phyloP scores from a whole-genome alignment of 53 echinoderm and acorn worm genomes.

The Henricia sp. region DNA sequence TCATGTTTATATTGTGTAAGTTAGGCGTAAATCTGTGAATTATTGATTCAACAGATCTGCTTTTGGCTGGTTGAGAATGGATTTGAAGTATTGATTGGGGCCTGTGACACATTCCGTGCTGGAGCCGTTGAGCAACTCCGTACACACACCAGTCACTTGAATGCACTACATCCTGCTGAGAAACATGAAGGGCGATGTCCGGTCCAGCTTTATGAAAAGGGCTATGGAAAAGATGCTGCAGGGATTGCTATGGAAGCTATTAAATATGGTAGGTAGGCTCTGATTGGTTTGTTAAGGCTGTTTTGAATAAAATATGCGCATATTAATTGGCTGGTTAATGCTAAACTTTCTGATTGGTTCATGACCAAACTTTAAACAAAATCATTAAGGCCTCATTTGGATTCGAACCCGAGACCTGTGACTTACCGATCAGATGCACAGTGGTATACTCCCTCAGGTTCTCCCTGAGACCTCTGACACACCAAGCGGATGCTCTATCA shows the following conservation, averaged over 20 bases:
- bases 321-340: not conserved
- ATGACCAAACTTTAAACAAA: not conserved
- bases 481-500: too few species aligned
- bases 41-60: constrained; percentile 96
- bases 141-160: constrained; percentile 92
- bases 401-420: too few species aligned
- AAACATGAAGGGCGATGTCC: constrained; percentile 69
- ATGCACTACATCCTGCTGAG: constrained; percentile 90
- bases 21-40: too few species aligned
- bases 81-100: constrained; percentile 92
- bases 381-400: too few species aligned
- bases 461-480: too few species aligned
- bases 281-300: not conserved
- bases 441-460: too few species aligned
- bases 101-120: constrained; percentile 98
- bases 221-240: constrained; percentile 97
- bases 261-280: constrained; percentile 78
- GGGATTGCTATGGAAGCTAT: constrained; percentile 98
- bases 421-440: too few species aligned
- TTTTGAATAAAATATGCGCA: not conserved
- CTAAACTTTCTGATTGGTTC: not conserved
- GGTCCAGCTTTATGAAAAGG: constrained; percentile 95
- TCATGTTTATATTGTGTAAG: too few species aligned
- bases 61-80: constrained; percentile 99
- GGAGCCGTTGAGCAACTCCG: constrained; percentile 99